Base-by-base conservation (phyloP, 2,797 vertebrate species). In the Pseudochromis fuscus region DNA sequence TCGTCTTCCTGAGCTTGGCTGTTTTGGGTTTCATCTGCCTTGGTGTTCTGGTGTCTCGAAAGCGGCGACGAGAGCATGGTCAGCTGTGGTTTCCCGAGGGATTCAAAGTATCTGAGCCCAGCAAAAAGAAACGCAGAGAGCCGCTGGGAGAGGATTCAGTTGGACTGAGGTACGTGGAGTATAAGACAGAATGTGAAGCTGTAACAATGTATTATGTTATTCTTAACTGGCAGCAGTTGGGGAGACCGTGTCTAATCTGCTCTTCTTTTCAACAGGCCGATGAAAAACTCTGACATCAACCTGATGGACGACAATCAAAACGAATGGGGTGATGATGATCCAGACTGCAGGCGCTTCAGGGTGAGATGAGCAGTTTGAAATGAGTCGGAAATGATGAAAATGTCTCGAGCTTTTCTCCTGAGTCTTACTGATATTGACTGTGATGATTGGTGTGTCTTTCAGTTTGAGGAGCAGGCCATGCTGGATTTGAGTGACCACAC, bases 291-390 rank as follows among this genome's bases (percentile, higher is more conserved):
- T 0, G 97, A 99, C 0, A 96, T 97, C 40, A 96, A 96, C 2
- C 93, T 99, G 46, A 99, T 99, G 96, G 98, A 99, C 12, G 97
- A 99, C 92, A 97, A 96, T 89, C 97, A 99, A 89, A 99, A 97
- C 3, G 97, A 98, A 91, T 99, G 98, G 98, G 96, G 91, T 1
- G 97, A 97, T 0, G 97, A 98, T 59, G 97, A 96, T 84, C 93
- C 95, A 38, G 96, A 98, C 62, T 95, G 94, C 87, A 97, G 97
- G 83, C 96, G 95, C 81, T 99, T 97, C 85, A 95, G 95, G 94
- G 98, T 99, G 87, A 93, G 92, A 56, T 18, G 9, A 67, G 28
- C 16, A n/a, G 18, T 38, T 50, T 65, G 1, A 52, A 10, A 67
- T 21, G 1, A 12, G 4, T 15, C 8, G 7, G 8, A 30, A 30